Evolutionary conservation across 64 coral and sea anemone species (phyloP).

Genomic region (Orbicella faveolata): DNA sequence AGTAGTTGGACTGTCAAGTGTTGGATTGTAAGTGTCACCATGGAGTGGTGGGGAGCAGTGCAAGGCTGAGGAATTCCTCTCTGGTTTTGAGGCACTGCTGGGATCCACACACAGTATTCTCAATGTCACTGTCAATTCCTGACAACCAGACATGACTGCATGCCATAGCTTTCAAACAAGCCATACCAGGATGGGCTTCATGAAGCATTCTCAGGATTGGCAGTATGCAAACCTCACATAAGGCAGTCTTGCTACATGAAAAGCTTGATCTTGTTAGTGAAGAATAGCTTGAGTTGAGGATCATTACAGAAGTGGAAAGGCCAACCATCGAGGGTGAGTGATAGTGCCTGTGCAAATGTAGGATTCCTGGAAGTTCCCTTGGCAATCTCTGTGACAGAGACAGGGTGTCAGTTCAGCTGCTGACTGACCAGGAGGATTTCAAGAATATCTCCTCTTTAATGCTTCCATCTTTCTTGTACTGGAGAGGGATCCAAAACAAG

Average conservation of each 20-base stretch:
- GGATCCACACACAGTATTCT: not conserved
- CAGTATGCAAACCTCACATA: not conserved
- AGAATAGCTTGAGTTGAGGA: conserved; percentile 48
- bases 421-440: not conserved
- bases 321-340: conserved; percentile 36
- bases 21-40: conserved; percentile 30
- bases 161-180: conserved; percentile 49
- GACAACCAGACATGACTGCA: conserved; percentile 55
- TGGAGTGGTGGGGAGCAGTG: conserved; percentile 5
- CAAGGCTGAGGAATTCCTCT: not conserved
- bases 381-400: conserved; percentile 1
- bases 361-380: conserved; percentile 36
- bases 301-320: not conserved
- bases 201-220: conserved; percentile 44
- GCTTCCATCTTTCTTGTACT: not conserved
- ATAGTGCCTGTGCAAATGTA: conserved; percentile 19
- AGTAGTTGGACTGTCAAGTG: conserved; percentile 10
- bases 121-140: conserved; percentile 16
- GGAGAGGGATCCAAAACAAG: not conserved
- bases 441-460: not conserved
- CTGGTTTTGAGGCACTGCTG: not conserved
- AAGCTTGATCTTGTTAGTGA: conserved; percentile 17
- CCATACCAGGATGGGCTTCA: conserved; percentile 51
- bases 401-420: not conserved
- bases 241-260: conserved; percentile 45